Percentiles rank a stretch among this genome's conserved stretches.
phyloP scores from a whole-genome alignment of 2,888 invertebrate species.

The Tipula confusa region DNA sequence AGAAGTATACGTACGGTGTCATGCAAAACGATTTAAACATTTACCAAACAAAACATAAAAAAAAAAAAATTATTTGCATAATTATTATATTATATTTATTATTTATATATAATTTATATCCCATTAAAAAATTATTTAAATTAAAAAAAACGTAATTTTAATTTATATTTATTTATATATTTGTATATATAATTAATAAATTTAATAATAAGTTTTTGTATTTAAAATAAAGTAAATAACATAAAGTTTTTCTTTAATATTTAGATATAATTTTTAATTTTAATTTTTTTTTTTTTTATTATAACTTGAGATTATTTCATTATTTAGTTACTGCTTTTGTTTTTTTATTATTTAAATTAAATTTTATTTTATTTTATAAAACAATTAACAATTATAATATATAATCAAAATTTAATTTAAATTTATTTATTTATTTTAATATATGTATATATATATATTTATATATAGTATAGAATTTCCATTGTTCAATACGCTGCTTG shows the following conservation, averaged over 20 bases:
- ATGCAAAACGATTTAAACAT: not conserved
- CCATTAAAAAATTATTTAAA: not conserved
- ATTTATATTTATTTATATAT: not conserved
- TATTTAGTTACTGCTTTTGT: slow-evolving; percentile 16
- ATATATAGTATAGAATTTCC: not conserved
- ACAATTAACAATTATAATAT: slow-evolving; percentile 12
- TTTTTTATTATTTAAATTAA: not conserved
- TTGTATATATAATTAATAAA: not conserved
- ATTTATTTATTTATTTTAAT: not conserved
- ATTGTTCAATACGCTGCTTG: not conserved
- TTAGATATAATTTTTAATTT: too few relatives aligned
- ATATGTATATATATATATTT: not conserved
- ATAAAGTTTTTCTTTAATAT: not conserved
- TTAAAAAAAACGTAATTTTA: not conserved
- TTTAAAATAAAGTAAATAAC: slow-evolving; percentile 12
- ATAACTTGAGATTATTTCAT: slow-evolving; percentile 13
- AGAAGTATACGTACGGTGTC: not conserved
- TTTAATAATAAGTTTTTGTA: not conserved
- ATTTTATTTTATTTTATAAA: slow-evolving; percentile 25
- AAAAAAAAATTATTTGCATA: not conserved
- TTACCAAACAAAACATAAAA: not conserved
- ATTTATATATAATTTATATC: not conserved
- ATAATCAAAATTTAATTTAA: slow-evolving; percentile 12
- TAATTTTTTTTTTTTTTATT: not conserved
- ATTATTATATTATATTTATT: not conserved